These are phyloP conservation scores for Zaprionus taronus DNA, from an alignment of 1,140 invertebrate species.

Conservation along the genomic window DNA sequence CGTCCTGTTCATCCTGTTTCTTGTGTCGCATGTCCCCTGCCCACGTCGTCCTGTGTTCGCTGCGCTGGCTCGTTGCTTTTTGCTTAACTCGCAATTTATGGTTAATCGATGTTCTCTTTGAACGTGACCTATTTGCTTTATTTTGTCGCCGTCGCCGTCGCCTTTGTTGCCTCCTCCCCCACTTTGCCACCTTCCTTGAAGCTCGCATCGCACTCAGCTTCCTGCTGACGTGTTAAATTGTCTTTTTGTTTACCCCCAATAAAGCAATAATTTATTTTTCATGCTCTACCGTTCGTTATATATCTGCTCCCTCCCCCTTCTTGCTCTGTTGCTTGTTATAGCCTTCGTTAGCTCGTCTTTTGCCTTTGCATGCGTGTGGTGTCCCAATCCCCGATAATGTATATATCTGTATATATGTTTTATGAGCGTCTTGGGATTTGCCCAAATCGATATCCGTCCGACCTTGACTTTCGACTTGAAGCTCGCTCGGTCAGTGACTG, in stretches of 20 bases:
- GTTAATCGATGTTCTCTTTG: slow-evolving; percentile 84
- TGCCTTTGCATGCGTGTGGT: slow-evolving; percentile 57
- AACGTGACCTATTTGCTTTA: slow-evolving; percentile 84
- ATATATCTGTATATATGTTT: not conserved
- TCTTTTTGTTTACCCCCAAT: slow-evolving; percentile 82
- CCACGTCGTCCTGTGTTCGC: slow-evolving; percentile 23
- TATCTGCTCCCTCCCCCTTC: slow-evolving; percentile 12
- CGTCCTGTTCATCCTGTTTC: slow-evolving; percentile 36
- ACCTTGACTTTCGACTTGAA: slow-evolving; percentile 62
- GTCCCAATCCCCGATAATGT: slow-evolving; percentile 10
- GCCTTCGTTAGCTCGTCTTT: slow-evolving; percentile 48
- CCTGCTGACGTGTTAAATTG: slow-evolving; percentile 83
- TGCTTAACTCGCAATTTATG: slow-evolving; percentile 84
- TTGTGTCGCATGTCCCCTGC: slow-evolving; percentile 52
- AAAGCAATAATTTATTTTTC: slow-evolving; percentile 82
- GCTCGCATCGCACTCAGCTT: slow-evolving; percentile 64
- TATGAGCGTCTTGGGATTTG: slow-evolving; percentile 9
- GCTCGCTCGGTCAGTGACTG: slow-evolving; percentile 31
- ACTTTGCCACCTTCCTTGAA: slow-evolving; percentile 11
- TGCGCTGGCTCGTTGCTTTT: slow-evolving; percentile 65
- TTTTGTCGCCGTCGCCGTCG: slow-evolving; percentile 59
- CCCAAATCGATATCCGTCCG: slow-evolving; percentile 59
- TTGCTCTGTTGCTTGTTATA: not conserved
- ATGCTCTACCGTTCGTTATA: slow-evolving; percentile 77
- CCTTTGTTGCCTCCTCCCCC: not conserved